Base-by-base conservation (phyloP, 2,797 vertebrate genomes). In the Halcyon chelicuti region DNA sequence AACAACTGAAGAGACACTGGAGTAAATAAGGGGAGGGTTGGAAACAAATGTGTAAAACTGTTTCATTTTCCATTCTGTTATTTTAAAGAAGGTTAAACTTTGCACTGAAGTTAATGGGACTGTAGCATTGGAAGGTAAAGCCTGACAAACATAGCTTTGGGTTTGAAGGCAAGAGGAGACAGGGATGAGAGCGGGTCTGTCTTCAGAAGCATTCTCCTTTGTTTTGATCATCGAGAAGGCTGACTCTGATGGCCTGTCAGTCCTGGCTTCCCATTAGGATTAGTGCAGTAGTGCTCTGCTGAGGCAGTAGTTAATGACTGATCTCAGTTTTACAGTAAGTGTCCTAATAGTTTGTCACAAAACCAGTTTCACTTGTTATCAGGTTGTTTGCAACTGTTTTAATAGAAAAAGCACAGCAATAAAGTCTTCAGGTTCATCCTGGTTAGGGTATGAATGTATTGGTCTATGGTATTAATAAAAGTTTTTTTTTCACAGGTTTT, bases 271-370 rank as follows among this genome's bases (percentile, higher is more conserved):
- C 83, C 44, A 12, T 92, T 90, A 42, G 63, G 31, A 39, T 91
- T 57, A 5, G 52, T 40, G 31, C 12, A 40, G 44, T 85, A 72
- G 40, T 10, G 4, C 4, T 94, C 55, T 79, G 35, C 76, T 5
- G 22, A 33, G 78, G 51, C 67, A 91, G 33, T 71, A 74, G 73
- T 95, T 95, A 96, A 84, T 90, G 84, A 37, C 54, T 96, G 83
- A 47, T 96, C 83, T 60, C 46, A 75, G 35, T 96, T 97, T 93
- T 86, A 76, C 74, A 83, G 67, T 91, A 88, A 93, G 26, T 90
- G 49, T 94, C 93, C 72, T 90, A 94, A 90, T 93, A 96, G 94
- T 91, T 95, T 92, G n/a, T 97, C 72, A 86, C n/a, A 37, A 95
- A 97, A 79, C 37, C 13, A 70, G 37, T 40, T 94, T 93, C 90